phyloP scores from a whole-genome alignment of 2,797 vertebrate genomes.

The Enteromius anoplus region DNA sequence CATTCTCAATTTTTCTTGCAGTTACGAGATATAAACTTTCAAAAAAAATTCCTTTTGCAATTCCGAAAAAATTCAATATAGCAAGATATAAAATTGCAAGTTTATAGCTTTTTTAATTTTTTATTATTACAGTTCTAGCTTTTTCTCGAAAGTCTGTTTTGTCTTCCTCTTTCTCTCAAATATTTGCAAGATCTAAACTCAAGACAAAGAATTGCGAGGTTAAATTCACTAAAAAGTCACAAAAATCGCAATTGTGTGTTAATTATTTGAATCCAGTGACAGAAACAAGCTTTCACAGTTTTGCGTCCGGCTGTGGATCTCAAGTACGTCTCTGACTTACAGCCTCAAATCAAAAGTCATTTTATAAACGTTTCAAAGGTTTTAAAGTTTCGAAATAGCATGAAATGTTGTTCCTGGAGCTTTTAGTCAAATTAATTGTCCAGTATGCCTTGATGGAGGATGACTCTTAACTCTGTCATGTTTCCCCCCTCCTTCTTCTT shows the following conservation, averaged over 20 bases:
- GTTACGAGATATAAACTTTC: not conserved
- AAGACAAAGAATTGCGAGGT: not conserved
- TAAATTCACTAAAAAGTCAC: not conserved
- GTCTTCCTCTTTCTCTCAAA: not conserved
- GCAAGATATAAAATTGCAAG: not conserved
- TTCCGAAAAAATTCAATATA: not conserved
- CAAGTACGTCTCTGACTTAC: not conserved
- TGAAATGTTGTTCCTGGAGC: constrained; percentile 58
- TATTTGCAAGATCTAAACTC: not conserved
- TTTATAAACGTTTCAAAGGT: not conserved
- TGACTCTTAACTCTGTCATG: constrained; percentile 66
- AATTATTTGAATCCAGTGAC: not conserved
- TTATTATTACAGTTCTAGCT: not conserved
- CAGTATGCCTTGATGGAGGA: constrained; percentile 59
- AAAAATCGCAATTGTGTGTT: not conserved
- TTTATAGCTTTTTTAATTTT: not conserved
- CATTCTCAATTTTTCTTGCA: not conserved
- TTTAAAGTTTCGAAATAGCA: constrained; percentile 46
- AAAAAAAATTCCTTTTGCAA: not conserved
- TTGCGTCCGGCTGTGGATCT: not conserved
- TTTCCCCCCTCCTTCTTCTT: constrained; percentile 21
- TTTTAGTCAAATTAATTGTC: constrained; percentile 74
- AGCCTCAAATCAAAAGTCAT: not conserved
- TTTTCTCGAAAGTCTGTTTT: not conserved
- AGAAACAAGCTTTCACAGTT: not conserved